Percentiles rank a stretch among this genome's conserved stretches.
Conservation (phyloP, 2,888 invertebrate genomes). For the Andrena flavipes region DNA sequence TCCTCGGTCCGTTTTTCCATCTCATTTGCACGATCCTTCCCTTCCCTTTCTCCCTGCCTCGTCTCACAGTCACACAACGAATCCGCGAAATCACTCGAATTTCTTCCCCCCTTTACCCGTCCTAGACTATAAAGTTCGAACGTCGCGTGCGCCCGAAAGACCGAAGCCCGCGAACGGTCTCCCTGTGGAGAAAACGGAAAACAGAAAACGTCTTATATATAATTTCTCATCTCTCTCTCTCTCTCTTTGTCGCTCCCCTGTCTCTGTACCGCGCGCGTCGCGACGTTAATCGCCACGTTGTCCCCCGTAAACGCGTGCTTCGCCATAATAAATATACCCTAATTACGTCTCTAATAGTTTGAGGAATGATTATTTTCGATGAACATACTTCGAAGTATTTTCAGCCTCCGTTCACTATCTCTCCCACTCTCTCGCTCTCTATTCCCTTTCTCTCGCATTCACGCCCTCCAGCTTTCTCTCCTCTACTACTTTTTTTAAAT, state of each 20-base stretch:
- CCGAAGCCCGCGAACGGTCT: slow-evolving; percentile 54
- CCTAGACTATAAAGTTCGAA: slow-evolving; percentile 51
- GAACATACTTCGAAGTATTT: slow-evolving; percentile 66
- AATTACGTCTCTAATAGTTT: slow-evolving; percentile 80
- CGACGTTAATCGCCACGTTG: slow-evolving; percentile 51
- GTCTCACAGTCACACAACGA: slow-evolving; percentile 22
- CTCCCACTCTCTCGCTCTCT: slow-evolving; percentile 58
- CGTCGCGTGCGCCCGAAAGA: slow-evolving; percentile 39
- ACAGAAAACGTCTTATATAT: slow-evolving; percentile 42
- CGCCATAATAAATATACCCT: slow-evolving; percentile 72
- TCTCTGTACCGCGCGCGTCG: slow-evolving; percentile 50
- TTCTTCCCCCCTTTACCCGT: slow-evolving; percentile 41
- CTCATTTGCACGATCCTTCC: slow-evolving; percentile 25
- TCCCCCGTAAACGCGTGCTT: slow-evolving; percentile 63
- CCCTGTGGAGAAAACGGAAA: slow-evolving; percentile 55
- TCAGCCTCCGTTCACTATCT: slow-evolving; percentile 34
- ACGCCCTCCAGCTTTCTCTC: slow-evolving; percentile 32
- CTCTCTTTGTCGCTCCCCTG: slow-evolving; percentile 10
- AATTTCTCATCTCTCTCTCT: slow-evolving; percentile 33
- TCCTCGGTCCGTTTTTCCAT: slow-evolving; percentile 24
- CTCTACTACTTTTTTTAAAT: slow-evolving; percentile 37
- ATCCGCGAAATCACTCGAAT: slow-evolving; percentile 32
- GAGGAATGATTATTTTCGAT: slow-evolving; percentile 77
- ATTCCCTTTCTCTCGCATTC: slow-evolving; percentile 31
- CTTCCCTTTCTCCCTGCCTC: slow-evolving; percentile 6